These are phyloP conservation scores for Notolabrus celidotus DNA, from an alignment of 2,797 vertebrate genomes.

Conservation along the genomic window DNA sequence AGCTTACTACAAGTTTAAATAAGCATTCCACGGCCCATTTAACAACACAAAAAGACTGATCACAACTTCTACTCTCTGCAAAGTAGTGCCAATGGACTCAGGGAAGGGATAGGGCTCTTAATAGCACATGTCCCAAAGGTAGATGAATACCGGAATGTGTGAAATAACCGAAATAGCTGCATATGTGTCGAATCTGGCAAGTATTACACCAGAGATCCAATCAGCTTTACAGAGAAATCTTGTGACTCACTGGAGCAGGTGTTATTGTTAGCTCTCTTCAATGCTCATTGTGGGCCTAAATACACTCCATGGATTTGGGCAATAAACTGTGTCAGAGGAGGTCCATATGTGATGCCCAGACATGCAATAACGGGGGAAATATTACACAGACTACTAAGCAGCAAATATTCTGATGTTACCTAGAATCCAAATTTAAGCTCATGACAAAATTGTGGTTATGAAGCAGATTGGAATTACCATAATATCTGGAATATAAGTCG, in stretches of 20 bases:
- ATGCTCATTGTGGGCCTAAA: conserved; percentile 40
- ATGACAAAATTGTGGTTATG: neutral
- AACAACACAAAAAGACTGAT: conserved; percentile 66
- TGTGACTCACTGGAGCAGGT: conserved; percentile 65
- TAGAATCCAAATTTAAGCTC: neutral
- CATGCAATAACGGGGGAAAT: conserved; percentile 15
- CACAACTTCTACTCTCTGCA: conserved; percentile 37
- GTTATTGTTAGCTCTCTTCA: conserved; percentile 63
- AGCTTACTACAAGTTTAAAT: conserved; percentile 76
- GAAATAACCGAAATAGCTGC: conserved; percentile 47
- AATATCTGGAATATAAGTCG: no score
- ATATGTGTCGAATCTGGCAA: conserved; percentile 42
- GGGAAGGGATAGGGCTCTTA: conserved; percentile 41
- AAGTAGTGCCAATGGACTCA: conserved; percentile 45
- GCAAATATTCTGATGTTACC: neutral
- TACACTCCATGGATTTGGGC: conserved; percentile 37
- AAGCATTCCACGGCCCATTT: conserved; percentile 74
- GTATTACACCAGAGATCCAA: conserved; percentile 38
- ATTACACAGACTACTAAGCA: neutral
- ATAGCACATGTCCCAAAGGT: conserved; percentile 45
- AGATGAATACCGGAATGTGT: conserved; percentile 48
- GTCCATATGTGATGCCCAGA: conserved; percentile 28
- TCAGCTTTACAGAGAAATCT: conserved; percentile 42
- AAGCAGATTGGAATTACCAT: no score
- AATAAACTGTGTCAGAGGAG: conserved; percentile 35